These are phyloP conservation scores for Pollenia amentaria DNA, from an alignment of 2,888 invertebrate species.

Conservation along the genomic window DNA sequence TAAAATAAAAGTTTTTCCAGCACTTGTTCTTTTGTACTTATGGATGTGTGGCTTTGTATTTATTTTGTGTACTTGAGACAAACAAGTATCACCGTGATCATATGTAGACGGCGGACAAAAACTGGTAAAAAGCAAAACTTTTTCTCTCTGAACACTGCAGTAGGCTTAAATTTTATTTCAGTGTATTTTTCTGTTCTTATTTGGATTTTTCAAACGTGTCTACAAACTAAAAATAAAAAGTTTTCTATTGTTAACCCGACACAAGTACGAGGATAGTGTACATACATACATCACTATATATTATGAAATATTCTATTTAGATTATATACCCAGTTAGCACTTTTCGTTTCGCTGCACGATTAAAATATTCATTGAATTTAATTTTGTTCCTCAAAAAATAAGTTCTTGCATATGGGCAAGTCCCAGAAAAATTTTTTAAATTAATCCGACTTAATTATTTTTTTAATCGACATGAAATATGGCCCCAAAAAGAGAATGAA, in stretches of 20 bases:
- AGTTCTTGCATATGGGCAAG: no score
- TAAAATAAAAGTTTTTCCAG: constrained; percentile 25
- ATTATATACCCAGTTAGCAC: no score
- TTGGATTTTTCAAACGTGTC: constrained; percentile 4
- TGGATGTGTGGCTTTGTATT: neutral
- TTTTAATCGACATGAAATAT: no score
- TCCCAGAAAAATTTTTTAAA: no score
- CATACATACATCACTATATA: no score
- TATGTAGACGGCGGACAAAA: constrained; percentile 11
- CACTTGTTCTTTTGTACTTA: constrained; percentile 13
- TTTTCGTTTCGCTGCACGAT: no score
- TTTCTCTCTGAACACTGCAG: constrained; percentile 1
- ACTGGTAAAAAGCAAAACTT: constrained; percentile 33
- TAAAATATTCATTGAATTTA: no score
- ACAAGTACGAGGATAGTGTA: neutral
- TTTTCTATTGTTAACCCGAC: no score
- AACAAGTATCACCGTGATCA: neutral
- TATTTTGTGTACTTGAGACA: constrained; percentile 17
- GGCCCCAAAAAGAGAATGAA: no score
- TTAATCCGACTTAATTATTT: no score
- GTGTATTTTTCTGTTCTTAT: neutral
- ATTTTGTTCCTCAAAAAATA: no score
- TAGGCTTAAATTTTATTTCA: constrained; percentile 13
- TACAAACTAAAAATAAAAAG: neutral
- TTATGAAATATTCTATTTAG: no score